These are phyloP conservation scores for Brachylomia viminalis DNA, from an alignment of 2,888 invertebrate species.

Conservation along the genomic window DNA sequence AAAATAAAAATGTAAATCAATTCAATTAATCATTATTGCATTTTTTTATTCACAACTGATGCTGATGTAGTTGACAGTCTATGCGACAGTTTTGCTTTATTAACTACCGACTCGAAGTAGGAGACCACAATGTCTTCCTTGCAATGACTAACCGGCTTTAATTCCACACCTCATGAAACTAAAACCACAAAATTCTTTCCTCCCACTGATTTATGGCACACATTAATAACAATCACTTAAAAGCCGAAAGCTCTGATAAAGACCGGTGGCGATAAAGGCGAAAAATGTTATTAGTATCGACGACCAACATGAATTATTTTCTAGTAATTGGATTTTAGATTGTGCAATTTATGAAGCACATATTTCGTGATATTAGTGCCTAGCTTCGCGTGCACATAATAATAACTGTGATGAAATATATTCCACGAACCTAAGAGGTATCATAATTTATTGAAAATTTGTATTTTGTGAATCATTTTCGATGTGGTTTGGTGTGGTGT, in stretches of 20 bases:
- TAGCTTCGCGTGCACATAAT: conserved; percentile 23
- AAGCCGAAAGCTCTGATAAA: conserved; percentile 39
- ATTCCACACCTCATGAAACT: conserved; percentile 8
- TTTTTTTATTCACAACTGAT: neutral
- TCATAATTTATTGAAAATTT: conserved; percentile 15
- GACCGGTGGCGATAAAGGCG: conserved; percentile 14
- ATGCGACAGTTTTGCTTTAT: neutral
- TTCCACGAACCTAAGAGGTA: conserved; percentile 17
- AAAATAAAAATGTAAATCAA: conserved; percentile 6
- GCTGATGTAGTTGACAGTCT: neutral
- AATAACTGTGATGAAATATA: conserved; percentile 29
- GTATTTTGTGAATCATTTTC: conserved; percentile 14
- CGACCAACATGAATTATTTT: conserved; percentile 49
- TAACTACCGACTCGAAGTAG: neutral
- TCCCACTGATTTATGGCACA: conserved; percentile 32
- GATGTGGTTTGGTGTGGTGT: neutral
- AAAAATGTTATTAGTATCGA: conserved; percentile 51
- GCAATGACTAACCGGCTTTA: neutral
- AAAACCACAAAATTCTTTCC: conserved; percentile 7
- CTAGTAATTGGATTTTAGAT: conserved; percentile 61
- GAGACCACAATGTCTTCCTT: neutral
- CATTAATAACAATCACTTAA: conserved; percentile 55
- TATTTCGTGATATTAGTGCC: conserved; percentile 45
- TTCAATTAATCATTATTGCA: no score
- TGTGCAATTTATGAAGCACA: conserved; percentile 52